These are phyloP conservation scores for Platichthys stellatus DNA, from an alignment of 2,113 vertebrate species.

Conservation along the genomic window DNA sequence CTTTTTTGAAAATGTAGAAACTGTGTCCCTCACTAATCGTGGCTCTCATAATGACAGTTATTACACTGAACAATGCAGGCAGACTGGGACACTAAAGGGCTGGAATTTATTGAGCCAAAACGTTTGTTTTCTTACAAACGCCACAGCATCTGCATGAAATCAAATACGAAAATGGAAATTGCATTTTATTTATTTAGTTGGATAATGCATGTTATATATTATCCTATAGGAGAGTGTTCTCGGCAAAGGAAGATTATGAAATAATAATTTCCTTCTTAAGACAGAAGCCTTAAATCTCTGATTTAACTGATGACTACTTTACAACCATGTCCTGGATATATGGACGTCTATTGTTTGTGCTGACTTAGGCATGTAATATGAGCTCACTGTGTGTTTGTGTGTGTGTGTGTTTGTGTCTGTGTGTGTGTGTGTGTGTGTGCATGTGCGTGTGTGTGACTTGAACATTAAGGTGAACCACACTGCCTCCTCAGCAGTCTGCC, in stretches of 20 bases:
- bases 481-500: constrained; percentile 57
- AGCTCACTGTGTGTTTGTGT: constrained; percentile 33
- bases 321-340: constrained; percentile 6
- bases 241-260: not conserved
- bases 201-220: not conserved
- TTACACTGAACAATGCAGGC: not conserved
- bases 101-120: not conserved
- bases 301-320: constrained; percentile 22
- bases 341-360: constrained; percentile 44
- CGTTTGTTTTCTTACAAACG: no score
- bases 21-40: not conserved
- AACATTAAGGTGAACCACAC: constrained; percentile 51
- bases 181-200: not conserved
- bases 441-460: constrained; percentile 32
- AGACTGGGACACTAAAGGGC: not conserved
- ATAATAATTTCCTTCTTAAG: constrained; percentile 25
- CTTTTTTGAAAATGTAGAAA: not conserved
- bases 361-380: constrained; percentile 56
- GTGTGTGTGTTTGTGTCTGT: constrained; percentile 31
- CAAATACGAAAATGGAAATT: no score
- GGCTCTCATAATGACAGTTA: not conserved
- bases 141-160: no score
- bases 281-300: no score
- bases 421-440: constrained; percentile 24
- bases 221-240: constrained; percentile 7